Conservation (phyloP, 1,140 invertebrate species). For the Anoplolepis gracilipes region DNA sequence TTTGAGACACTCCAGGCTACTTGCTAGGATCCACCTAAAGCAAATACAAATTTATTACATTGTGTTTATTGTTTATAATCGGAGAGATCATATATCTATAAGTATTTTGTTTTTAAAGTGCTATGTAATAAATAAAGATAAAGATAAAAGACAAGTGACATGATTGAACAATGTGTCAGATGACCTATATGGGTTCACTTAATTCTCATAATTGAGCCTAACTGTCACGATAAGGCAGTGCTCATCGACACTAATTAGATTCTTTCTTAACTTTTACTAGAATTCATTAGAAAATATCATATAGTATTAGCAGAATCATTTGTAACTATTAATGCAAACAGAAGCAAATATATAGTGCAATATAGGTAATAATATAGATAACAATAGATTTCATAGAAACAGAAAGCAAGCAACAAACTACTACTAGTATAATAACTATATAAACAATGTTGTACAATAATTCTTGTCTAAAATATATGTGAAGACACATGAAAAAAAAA, state of each 20-base stretch:
- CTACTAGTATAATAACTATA: constrained; percentile 22
- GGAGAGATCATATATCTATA: background rate
- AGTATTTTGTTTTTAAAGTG: constrained; percentile 12
- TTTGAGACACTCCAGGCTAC: constrained; percentile 65
- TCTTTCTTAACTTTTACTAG: constrained; percentile 5
- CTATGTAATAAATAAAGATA: background rate
- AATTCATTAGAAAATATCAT: constrained; percentile 17
- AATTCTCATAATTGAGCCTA: constrained; percentile 40
- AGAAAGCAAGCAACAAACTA: constrained; percentile 68
- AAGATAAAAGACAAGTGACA: too few species aligned
- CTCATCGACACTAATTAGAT: constrained; percentile 6
- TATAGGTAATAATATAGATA: constrained; percentile 46
- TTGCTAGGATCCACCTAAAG: constrained; percentile 81
- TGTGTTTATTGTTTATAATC: constrained; percentile 15
- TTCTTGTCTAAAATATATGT: constrained; percentile 21
- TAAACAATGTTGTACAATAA: constrained; percentile 34
- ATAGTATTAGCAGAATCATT: constrained; percentile 46
- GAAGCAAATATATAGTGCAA: constrained; percentile 53
- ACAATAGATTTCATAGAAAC: constrained; percentile 40
- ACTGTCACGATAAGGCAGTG: background rate
- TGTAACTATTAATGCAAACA: constrained; percentile 37
- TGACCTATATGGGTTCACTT: background rate
- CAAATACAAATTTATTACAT: constrained; percentile 74
- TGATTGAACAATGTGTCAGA: constrained; percentile 35
- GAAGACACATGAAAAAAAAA: background rate